Base-by-base conservation (phyloP, 2,888 invertebrate species). In the Girardia tigrina region DNA sequence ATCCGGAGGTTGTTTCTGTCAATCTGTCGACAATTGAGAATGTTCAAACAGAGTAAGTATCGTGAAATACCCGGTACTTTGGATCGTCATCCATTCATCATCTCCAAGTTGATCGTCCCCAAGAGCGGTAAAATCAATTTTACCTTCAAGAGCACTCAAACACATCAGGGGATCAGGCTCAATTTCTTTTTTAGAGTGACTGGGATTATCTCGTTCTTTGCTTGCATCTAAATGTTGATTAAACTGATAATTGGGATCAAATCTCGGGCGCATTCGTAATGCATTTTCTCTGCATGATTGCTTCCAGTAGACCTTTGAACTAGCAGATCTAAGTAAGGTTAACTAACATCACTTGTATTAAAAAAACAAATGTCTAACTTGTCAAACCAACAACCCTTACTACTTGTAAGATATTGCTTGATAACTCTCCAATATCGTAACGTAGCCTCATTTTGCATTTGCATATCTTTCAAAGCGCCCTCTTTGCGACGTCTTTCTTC, bases 211-310 rank as follows among this genome's bases (percentile, higher is more conserved):
- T n/a, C 88, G 82, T 42, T 87, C 81, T 78, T 86, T 85, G 77
- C 88, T 87, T 8, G 88, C 88, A 78, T 88, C 87, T 23, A 84
- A 85, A 79, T 88, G 88, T 16, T 82, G 83, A 78, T 87, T 87
- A 79, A 87, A 88, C 80, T 86, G 86, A 70, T 86, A 82, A 80
- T 87, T 87, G 0, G 87, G 87, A 27, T 85, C 81, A 76, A 88
- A 82, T 80, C 88, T 88, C 12, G 88, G 85, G 26, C 88, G 84
- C 88, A 88, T 89, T 42, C 88, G 83, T 0, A 86, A 86, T 71
- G 86, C 85, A 80, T 88, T 88, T 81, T 89, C 88, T 78, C 88
- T 87, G 69, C 86, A 86, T 0, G 88, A 88, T 36, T 88, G 81
- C 78, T 87, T 88, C 88, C 88, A 88, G 70, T 77, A 36, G 16